Evolutionary conservation across 1,140 invertebrate species (phyloP).

Genomic region (Pararge aegeria): DNA sequence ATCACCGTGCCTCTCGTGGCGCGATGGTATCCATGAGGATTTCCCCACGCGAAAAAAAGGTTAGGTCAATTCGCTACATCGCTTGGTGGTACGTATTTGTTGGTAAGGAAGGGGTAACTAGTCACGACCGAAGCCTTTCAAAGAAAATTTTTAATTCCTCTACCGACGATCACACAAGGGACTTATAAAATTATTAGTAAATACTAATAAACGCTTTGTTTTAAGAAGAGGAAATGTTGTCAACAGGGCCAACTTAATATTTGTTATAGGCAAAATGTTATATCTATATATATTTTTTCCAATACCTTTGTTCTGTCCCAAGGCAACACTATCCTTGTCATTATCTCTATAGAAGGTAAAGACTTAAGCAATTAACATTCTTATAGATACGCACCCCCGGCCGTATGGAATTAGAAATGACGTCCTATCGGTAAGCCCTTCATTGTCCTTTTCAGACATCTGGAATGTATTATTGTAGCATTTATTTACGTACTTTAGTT

Average conservation of each 20-base stretch:
- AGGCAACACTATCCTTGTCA: constrained; percentile 9
- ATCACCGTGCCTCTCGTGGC: too few relatives aligned
- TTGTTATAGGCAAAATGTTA: not conserved
- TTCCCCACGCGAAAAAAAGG: too few relatives aligned
- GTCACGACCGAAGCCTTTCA: too few relatives aligned
- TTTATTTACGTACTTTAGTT: not conserved
- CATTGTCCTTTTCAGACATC: constrained; percentile 26
- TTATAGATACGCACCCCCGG: constrained; percentile 35
- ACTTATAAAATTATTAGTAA: too few relatives aligned
- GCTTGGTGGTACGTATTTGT: too few relatives aligned
- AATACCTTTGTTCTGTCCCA: not conserved
- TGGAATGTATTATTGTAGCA: constrained; percentile 23
- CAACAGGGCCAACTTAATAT: not conserved
- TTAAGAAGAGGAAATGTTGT: too few relatives aligned
- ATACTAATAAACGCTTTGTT: too few relatives aligned
- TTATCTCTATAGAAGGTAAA: constrained; percentile 40
- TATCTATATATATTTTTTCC: not conserved
- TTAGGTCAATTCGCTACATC: too few relatives aligned
- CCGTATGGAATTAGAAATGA: constrained; percentile 18
- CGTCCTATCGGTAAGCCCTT: constrained; percentile 19
- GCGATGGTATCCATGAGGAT: too few relatives aligned
- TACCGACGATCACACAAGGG: too few relatives aligned
- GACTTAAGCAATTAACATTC: constrained; percentile 71
- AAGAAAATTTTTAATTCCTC: too few relatives aligned
- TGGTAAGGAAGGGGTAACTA: too few relatives aligned